Percentiles rank a stretch among this genome's conserved stretches.
Evolutionary conservation across 2,113 vertebrate species (phyloP).

Genomic region (Terrapene triunguis): DNA sequence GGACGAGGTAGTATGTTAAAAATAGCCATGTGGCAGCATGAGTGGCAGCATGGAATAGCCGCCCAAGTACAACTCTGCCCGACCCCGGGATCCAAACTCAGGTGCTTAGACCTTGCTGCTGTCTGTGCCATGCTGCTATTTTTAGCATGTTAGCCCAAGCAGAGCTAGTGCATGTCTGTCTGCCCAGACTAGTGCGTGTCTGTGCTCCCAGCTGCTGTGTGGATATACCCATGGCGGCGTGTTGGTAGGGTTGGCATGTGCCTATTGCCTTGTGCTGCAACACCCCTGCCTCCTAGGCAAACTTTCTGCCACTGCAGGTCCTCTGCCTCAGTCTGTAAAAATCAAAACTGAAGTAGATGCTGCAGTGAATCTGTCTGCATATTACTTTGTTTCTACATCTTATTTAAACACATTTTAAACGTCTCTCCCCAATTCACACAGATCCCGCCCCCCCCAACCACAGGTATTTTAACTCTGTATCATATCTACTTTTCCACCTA

Average conservation of each 20-base stretch:
- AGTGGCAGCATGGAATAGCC: too few relatives aligned
- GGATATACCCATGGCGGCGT: not conserved
- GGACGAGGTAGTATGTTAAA: not conserved
- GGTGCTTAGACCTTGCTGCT: not conserved
- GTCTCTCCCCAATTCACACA: fast-evolving
- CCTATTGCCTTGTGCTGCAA: too few relatives aligned
- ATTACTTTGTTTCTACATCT: not conserved
- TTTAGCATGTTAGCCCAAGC: not conserved
- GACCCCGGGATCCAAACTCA: not conserved
- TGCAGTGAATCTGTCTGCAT: not conserved
- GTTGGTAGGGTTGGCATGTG: not conserved
- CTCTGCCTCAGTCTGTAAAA: not conserved
- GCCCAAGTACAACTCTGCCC: not conserved
- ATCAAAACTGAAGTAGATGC: not conserved
- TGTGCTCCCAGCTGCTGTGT: not conserved
- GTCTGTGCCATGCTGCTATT: not conserved
- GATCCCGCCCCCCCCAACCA: not conserved
- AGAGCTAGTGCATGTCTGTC: not conserved
- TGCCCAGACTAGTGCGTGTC: too few relatives aligned
- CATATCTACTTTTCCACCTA: not conserved
- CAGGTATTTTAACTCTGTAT: not conserved
- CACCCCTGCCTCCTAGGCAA: not conserved
- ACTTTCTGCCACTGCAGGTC: not conserved
- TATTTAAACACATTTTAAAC: not conserved
- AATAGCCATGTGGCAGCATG: not conserved